Percentiles rank a stretch among this genome's conserved stretches.
These are phyloP conservation scores for Lepidocyrtoides sp. DNA, from an alignment of 2,888 invertebrate genomes.

Conservation along the genomic window DNA sequence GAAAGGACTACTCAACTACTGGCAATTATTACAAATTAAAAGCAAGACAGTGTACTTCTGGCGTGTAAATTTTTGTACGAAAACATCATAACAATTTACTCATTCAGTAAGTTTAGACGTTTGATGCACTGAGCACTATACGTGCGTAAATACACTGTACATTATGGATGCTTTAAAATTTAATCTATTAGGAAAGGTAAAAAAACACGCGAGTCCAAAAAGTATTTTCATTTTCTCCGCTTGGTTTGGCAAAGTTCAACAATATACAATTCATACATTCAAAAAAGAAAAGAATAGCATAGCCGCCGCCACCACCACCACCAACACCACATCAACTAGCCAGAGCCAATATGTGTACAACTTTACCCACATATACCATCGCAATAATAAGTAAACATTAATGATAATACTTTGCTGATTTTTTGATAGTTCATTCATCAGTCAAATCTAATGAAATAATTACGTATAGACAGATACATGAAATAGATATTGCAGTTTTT, in stretches of 20 bases:
- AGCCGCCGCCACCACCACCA: not conserved
- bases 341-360: not conserved
- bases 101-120: too few relatives aligned
- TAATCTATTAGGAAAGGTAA: conserved; percentile 43
- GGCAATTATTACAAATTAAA: conserved; percentile 64
- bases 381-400: not conserved
- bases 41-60: conserved; percentile 40
- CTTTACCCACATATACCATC: too few relatives aligned
- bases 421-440: conserved; percentile 49
- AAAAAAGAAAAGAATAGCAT: not conserved
- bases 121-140: too few relatives aligned
- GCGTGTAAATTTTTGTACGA: not conserved
- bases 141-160: too few relatives aligned
- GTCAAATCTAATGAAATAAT: conserved; percentile 80
- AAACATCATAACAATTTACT: not conserved
- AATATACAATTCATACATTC: not conserved
- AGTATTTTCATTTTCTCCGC: conserved; percentile 81
- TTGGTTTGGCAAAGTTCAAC: conserved; percentile 79
- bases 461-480: conserved; percentile 46
- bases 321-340: conserved; percentile 20
- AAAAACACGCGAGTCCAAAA: conserved; percentile 63
- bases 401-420: not conserved
- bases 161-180: not conserved
- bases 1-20: conserved; percentile 4
- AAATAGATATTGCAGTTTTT: conserved; percentile 10